Conservation (phyloP, 2,888 invertebrate species). For the Lomographa bimaculata region DNA sequence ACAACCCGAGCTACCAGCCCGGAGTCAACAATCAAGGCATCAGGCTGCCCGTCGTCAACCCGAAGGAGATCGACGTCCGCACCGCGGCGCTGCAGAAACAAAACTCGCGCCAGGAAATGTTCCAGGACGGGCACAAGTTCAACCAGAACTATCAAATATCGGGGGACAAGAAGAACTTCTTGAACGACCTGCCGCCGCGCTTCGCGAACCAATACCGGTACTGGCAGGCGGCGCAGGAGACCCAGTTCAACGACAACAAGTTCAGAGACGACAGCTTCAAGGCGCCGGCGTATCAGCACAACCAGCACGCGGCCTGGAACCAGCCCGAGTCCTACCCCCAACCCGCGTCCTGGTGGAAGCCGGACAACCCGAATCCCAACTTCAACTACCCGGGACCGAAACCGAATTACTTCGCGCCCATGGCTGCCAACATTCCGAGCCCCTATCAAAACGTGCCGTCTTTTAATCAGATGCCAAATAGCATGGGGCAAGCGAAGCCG, state of each 20-base stretch:
- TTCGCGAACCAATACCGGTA: constrained; percentile 76
- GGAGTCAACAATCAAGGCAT: constrained; percentile 55
- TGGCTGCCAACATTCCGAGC: constrained; percentile 44
- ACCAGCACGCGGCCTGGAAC: constrained; percentile 46
- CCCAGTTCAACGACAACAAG: constrained; percentile 64
- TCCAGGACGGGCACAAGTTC: constrained; percentile 66
- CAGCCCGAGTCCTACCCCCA: constrained; percentile 41
- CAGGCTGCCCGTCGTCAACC: constrained; percentile 74
- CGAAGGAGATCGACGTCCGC: constrained; percentile 79
- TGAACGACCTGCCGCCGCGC: constrained; percentile 72
- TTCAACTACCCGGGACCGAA: constrained; percentile 52
- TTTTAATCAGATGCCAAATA: constrained; percentile 38
- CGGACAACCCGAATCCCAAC: constrained; percentile 48
- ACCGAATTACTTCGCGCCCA: constrained; percentile 59
- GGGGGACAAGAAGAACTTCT: constrained; percentile 72
- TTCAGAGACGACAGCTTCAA: constrained; percentile 65
- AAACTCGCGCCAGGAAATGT: constrained; percentile 64
- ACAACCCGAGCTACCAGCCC: constrained; percentile 54
- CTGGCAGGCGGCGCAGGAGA: constrained; percentile 70
- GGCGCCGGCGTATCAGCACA: constrained; percentile 39
- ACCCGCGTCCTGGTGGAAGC: constrained; percentile 66
- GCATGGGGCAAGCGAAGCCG: constrained; percentile 40
- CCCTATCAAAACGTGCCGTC: constrained; percentile 53
- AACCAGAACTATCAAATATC: constrained; percentile 67
- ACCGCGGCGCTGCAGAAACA: constrained; percentile 76